phyloP scores from a whole-genome alignment of 2,113 vertebrate species.

The Brachyhypopomus occidentalis region DNA sequence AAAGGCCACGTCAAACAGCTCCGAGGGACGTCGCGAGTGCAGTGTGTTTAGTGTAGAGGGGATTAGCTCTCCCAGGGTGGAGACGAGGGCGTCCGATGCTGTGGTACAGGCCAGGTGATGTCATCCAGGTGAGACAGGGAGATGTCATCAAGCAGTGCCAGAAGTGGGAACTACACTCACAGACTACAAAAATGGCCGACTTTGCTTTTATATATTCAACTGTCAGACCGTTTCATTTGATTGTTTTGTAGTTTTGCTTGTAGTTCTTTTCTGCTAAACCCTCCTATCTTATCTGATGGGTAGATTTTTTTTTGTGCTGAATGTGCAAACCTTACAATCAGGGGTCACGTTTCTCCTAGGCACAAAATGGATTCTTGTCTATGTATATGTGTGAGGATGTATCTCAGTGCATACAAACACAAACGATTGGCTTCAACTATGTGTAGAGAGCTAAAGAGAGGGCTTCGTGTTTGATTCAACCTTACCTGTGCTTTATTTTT shows the following conservation, averaged over 20 bases:
- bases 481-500: constrained; percentile 12
- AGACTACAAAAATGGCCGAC: constrained; percentile 49
- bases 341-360: constrained; percentile 62
- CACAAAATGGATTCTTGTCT: constrained; percentile 58
- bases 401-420: constrained; percentile 33
- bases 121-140: constrained; percentile 46
- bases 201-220: constrained; percentile 73
- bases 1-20: constrained; percentile 35
- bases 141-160: constrained; percentile 57
- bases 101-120: constrained; percentile 34
- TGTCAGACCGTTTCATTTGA: constrained; percentile 67
- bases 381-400: constrained; percentile 55
- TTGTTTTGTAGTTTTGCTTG: constrained; percentile 45
- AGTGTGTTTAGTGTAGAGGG: constrained; percentile 12
- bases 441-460: constrained; percentile 24
- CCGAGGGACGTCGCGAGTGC: neutral
- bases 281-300: constrained; percentile 58
- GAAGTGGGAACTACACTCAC: constrained; percentile 60
- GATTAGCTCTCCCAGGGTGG: neutral
- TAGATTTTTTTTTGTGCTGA: constrained; percentile 52
- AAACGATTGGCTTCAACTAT: constrained; percentile 53
- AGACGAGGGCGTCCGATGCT: constrained; percentile 16
- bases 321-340: constrained; percentile 67
- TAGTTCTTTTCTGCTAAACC: constrained; percentile 39
- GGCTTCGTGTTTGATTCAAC: constrained; percentile 52